Conservation (phyloP, 2,888 invertebrate genomes). For the Limenitis camilla region DNA sequence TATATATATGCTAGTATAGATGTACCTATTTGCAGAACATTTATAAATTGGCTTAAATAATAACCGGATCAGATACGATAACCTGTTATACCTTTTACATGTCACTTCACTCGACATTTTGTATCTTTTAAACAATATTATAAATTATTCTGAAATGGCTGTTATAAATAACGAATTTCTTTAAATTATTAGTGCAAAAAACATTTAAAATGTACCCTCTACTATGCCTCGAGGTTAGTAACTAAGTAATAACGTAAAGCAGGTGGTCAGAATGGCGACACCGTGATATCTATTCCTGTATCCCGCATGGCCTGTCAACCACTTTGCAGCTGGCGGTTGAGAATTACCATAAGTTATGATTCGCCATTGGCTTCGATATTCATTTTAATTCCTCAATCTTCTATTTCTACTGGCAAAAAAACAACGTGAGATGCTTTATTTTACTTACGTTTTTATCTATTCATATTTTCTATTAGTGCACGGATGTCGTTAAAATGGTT, state of each 20-base stretch:
- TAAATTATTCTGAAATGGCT: no score
- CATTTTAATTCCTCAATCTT: slow-evolving; percentile 6
- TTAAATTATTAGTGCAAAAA: no score
- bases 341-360: slow-evolving; percentile 46
- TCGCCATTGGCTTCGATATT: slow-evolving; percentile 43
- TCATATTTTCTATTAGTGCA: no score
- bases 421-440: no score
- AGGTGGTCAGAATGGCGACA: slow-evolving; percentile 23
- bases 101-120: no score
- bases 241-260: slow-evolving; percentile 9
- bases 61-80: slow-evolving; percentile 44
- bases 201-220: background rate
- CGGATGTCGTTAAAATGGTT: no score
- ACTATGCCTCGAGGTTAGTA: background rate
- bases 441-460: no score
- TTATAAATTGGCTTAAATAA: slow-evolving; percentile 49
- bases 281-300: slow-evolving; percentile 25
- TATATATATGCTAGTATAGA: no score
- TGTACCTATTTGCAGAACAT: slow-evolving; percentile 53
- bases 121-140: no score
- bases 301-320: slow-evolving; percentile 28
- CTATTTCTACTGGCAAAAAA: no score
- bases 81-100: no score
- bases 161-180: background rate
- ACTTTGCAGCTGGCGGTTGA: slow-evolving; percentile 48